phyloP scores from a whole-genome alignment of 1,140 invertebrate genomes.

The Formica exsecta region DNA sequence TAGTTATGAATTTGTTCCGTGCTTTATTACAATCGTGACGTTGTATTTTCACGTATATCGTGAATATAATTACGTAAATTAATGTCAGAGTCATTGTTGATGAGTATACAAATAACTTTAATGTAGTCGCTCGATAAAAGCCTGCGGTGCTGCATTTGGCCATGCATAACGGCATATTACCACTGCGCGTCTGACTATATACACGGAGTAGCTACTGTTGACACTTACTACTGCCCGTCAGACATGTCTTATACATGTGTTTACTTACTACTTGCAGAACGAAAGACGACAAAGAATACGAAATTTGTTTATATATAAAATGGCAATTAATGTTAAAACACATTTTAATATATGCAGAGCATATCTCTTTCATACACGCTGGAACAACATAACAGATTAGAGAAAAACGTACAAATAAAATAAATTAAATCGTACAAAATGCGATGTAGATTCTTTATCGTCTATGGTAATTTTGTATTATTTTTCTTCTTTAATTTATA shows the following conservation, averaged over 20 bases:
- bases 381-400: neutral
- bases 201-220: neutral
- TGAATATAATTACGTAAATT: slow-evolving; percentile 16
- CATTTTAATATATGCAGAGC: neutral
- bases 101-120: neutral
- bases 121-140: neutral
- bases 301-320: neutral
- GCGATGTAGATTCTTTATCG: neutral
- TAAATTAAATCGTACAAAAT: neutral
- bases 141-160: neutral
- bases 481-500: neutral
- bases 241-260: neutral
- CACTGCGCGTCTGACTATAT: neutral
- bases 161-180: neutral
- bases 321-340: neutral
- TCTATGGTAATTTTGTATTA: neutral
- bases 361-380: neutral
- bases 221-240: slow-evolving; percentile 1
- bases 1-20: no score
- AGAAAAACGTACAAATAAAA: neutral
- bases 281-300: neutral
- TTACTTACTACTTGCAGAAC: neutral
- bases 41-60: neutral
- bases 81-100: neutral
- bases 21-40: neutral